These are phyloP conservation scores for Strigamia transsilvanica DNA, from an alignment of 2,888 invertebrate genomes.

Conservation along the genomic window DNA sequence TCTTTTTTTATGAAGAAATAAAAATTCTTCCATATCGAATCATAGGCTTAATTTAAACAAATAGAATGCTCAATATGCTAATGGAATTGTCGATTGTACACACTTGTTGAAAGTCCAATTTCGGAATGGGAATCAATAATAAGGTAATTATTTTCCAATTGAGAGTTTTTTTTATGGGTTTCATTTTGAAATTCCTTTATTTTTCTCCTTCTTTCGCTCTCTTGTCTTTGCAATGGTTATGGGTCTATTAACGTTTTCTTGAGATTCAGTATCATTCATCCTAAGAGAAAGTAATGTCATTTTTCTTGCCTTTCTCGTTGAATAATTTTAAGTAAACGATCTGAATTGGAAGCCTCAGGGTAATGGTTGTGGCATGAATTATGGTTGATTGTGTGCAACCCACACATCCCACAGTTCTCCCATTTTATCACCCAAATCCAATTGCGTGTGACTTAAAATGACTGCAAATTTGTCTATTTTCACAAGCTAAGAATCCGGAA, in stretches of 20 bases:
- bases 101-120: conserved; percentile 42
- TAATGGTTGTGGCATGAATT: conserved; percentile 49
- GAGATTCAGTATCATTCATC: conserved; percentile 40
- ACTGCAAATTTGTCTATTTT: conserved; percentile 12
- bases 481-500: not conserved
- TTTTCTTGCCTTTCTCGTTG: conserved; percentile 45
- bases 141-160: conserved; percentile 47
- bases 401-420: conserved; percentile 7
- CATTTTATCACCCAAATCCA: conserved; percentile 17
- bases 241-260: conserved; percentile 47
- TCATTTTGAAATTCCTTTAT: not conserved
- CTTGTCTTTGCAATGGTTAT: conserved; percentile 45
- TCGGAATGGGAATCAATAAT: conserved; percentile 38
- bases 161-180: not conserved
- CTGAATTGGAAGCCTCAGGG: conserved; percentile 40
- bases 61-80: conserved; percentile 35
- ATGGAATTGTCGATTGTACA: conserved; percentile 28
- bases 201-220: not conserved
- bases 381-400: conserved; percentile 43
- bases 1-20: conserved; percentile 8
- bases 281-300: conserved; percentile 43
- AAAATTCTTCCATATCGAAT: not conserved
- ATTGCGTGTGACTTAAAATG: not conserved
- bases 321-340: conserved; percentile 49
- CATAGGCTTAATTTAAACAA: not conserved